Evolutionary conservation across 2,113 vertebrate genomes (phyloP), one percentile per base, ranked within the genome.

Genomic region (Sialia sialis): DNA sequence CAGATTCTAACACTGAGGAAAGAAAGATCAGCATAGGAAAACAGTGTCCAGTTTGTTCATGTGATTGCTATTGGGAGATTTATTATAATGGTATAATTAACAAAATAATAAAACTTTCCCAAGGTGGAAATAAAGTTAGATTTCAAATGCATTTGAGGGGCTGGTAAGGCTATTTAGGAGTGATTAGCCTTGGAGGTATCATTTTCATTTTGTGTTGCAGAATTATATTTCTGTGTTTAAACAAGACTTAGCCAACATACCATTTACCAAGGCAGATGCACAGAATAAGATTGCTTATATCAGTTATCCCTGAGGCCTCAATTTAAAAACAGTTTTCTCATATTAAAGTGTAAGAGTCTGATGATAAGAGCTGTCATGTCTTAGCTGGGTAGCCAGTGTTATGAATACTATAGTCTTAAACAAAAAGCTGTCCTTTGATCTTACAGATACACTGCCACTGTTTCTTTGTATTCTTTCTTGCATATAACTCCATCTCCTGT

Each of bases 321-420:
- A 89, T 93, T 97, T 95, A 88, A 90, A 96, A 91, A 27, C 64
- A n/a, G 87, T 79, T 96, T 96, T 83, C 78, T 95, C 66, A 85
- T 89, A 87, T 90, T 93, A 58, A 96, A 95, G 73, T 84, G 63
- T 60, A 82, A 91, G 70, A 87, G 46, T 72, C 74, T 91, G 58
- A 89, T 94, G 87, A 87, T 91, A 91, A 84, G 74, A 94, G 62
- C 87, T 91, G 84, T 86, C 58, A 46, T 87, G 67, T 76, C 72
- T 91, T 93, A 76, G 82, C 89, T 83, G 87, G 63, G 32, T 80
- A 79, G 46, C 73, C 16, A 16, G 51, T 67, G 43, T 92, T 94
- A 74, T 74, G 84, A 95, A 91, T 86, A 55, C 76, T 86, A 5
- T 46, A 67, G 68, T 89, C 89, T 93, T 95, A 85, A 87, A 87